phyloP scores from a whole-genome alignment of 2,113 vertebrate genomes.

The Leuciscus idus region DNA sequence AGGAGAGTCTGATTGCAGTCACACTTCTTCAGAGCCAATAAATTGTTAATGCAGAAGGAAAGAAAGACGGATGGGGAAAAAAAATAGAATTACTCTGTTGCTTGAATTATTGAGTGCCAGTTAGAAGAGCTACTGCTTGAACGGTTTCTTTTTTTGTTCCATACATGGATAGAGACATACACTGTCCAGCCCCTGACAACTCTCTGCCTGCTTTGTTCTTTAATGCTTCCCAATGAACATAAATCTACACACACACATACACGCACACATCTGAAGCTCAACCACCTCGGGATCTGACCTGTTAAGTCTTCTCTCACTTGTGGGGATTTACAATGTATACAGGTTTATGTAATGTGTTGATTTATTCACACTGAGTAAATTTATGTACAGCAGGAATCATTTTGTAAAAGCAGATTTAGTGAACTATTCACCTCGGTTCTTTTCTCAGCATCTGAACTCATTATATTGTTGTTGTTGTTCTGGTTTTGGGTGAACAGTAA shows the following conservation, averaged over 20 bases:
- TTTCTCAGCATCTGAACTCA: conserved; percentile 39
- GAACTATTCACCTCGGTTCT: conserved; percentile 26
- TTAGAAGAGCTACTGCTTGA: conserved; percentile 38
- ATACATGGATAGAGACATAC: conserved; percentile 5
- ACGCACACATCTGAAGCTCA: not conserved
- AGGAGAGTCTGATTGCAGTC: conserved; percentile 65
- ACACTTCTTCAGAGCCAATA: conserved; percentile 64
- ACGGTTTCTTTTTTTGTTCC: conserved; percentile 12
- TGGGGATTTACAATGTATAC: conserved; percentile 24
- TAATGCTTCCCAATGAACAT: not conserved
- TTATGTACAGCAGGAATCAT: not conserved
- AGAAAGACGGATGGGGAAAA: conserved; percentile 48
- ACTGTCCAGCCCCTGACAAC: not conserved
- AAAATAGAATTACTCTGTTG: conserved; percentile 67
- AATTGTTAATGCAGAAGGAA: conserved; percentile 72
- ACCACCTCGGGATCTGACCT: conserved; percentile 29
- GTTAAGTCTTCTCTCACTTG: conserved; percentile 16
- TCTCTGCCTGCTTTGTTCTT: conserved; percentile 22
- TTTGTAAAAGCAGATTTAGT: not conserved
- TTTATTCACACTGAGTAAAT: conserved; percentile 25
- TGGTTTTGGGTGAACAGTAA: not conserved
- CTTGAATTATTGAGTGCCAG: conserved; percentile 71
- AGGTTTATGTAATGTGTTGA: conserved; percentile 9
- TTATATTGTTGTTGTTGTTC: conserved; percentile 21
- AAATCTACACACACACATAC: not conserved